These are phyloP conservation scores for Syngnathus acus DNA, from an alignment of 2,797 vertebrate genomes.

Conservation along the genomic window DNA sequence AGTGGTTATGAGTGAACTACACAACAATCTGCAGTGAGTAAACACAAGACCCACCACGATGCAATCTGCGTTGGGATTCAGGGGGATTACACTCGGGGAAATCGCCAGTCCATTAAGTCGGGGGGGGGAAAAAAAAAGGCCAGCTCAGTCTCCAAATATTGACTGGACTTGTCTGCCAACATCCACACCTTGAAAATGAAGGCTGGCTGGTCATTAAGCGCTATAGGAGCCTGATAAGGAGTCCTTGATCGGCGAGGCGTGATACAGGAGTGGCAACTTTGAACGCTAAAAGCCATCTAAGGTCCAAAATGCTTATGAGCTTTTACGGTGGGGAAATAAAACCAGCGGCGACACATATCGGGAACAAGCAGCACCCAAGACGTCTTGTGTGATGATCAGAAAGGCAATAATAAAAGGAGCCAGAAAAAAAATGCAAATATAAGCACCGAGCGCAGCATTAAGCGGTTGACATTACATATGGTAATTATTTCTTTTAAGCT, in stretches of 20 bases:
- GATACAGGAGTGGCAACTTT: background rate
- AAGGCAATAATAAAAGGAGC: slow-evolving; percentile 32
- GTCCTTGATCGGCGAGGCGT: background rate
- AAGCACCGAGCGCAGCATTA: slow-evolving; percentile 33
- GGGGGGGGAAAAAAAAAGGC: too few relatives aligned
- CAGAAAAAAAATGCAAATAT: slow-evolving; percentile 33
- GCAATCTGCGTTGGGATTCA: background rate
- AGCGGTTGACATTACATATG: slow-evolving; percentile 55
- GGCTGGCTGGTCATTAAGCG: background rate
- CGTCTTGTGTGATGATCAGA: slow-evolving; percentile 34
- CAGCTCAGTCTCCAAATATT: background rate
- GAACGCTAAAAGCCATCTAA: background rate
- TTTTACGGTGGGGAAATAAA: background rate
- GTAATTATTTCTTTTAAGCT: slow-evolving; percentile 61
- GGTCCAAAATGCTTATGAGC: background rate
- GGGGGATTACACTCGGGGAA: background rate
- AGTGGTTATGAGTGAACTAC: background rate
- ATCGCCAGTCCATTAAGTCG: background rate
- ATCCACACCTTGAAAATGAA: background rate
- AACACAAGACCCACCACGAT: background rate
- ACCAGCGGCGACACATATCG: slow-evolving; percentile 33
- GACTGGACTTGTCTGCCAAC: background rate
- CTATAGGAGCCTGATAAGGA: background rate
- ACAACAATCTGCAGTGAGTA: background rate
- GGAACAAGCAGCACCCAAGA: slow-evolving; percentile 22